Evolutionary conservation across 2,797 vertebrate genomes (phyloP).

Genomic region (Pangasius sanitwongsei): DNA sequence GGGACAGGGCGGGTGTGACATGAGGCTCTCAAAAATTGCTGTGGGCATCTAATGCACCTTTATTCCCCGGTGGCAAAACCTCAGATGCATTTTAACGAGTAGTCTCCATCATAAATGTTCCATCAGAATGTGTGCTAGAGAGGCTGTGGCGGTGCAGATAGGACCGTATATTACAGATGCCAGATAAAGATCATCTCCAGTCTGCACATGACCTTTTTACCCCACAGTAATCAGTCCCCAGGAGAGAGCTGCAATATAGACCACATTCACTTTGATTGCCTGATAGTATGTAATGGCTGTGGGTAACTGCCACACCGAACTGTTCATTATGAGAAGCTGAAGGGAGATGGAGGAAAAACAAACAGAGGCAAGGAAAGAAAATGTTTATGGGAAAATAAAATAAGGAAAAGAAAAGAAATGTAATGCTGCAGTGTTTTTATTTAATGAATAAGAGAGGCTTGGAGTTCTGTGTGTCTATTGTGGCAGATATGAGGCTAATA

Average conservation of each 20-base stretch:
- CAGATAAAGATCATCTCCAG: constrained; percentile 18
- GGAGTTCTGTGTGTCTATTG: not conserved
- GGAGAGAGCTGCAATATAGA: constrained; percentile 29
- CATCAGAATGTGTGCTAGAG: constrained; percentile 14
- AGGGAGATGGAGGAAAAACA: not conserved
- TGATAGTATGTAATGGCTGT: constrained; percentile 37
- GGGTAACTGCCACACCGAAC: constrained; percentile 25
- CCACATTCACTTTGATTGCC: constrained; percentile 37
- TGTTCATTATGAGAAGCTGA: constrained; percentile 31
- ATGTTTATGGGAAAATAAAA: not conserved
- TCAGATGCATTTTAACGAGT: constrained; percentile 32
- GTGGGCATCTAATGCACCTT: constrained; percentile 26
- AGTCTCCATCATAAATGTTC: constrained; percentile 23
- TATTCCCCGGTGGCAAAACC: constrained; percentile 20
- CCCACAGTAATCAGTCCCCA: constrained; percentile 19
- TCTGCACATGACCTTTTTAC: constrained; percentile 34
- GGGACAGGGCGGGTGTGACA: constrained; percentile 62
- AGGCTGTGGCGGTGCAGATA: constrained; percentile 2
- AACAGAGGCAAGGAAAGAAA: constrained; percentile 5
- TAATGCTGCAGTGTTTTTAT: not conserved
- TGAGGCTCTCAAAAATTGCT: constrained; percentile 47
- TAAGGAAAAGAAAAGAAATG: not conserved
- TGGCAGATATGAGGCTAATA: not conserved
- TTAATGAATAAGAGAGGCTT: not conserved
- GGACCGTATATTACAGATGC: constrained; percentile 18